These are phyloP conservation scores for Leptobrachium leishanense DNA, from an alignment of 2,113 vertebrate genomes.

Conservation along the genomic window DNA sequence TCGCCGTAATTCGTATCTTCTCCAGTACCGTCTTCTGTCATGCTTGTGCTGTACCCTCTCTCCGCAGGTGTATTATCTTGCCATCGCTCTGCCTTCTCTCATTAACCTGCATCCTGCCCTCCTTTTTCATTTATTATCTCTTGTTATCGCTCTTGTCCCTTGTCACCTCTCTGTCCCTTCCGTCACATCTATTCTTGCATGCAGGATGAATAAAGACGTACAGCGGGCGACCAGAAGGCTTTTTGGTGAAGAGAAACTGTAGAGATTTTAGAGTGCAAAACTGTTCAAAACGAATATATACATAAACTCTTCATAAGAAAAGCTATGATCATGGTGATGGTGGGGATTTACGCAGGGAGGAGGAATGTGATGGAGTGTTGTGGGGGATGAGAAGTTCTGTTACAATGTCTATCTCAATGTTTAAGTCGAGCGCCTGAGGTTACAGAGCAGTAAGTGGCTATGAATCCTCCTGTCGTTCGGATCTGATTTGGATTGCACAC, in stretches of 20 bases:
- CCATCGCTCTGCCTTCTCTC: background rate
- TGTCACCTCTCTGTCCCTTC: background rate
- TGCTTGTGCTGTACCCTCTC: background rate
- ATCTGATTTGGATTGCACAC: conserved; percentile 39
- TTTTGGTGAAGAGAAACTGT: too few species aligned
- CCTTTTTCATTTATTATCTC: background rate
- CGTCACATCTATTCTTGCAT: background rate
- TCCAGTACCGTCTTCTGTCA: background rate
- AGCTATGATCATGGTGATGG: background rate
- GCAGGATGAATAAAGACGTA: background rate
- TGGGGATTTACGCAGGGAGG: background rate
- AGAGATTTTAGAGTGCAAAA: too few species aligned
- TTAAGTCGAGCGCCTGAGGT: background rate
- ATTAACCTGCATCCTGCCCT: background rate
- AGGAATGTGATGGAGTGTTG: background rate
- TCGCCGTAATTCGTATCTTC: background rate
- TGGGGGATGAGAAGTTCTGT: background rate
- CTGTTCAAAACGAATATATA: background rate
- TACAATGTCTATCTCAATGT: background rate
- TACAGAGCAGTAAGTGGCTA: background rate
- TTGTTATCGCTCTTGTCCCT: background rate
- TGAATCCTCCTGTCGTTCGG: conserved; percentile 15
- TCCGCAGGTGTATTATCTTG: background rate
- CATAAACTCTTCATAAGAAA: background rate
- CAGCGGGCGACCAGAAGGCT: too few species aligned